These are phyloP conservation scores for Anticlea derivata DNA, from an alignment of 2,888 invertebrate genomes.

Conservation along the genomic window DNA sequence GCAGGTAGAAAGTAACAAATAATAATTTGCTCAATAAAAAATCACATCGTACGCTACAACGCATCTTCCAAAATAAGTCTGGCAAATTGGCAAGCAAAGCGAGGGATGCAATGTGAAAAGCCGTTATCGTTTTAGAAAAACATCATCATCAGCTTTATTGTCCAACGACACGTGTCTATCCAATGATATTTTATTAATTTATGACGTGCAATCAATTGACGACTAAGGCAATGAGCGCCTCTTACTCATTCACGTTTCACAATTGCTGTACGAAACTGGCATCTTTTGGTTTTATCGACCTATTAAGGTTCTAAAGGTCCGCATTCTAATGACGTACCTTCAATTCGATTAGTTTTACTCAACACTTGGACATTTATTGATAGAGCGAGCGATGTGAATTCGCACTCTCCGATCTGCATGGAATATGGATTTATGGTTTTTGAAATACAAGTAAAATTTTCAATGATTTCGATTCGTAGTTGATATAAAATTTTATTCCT, in stretches of 20 bases:
- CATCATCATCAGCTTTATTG: slow-evolving; percentile 13
- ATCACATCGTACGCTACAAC: too few relatives aligned
- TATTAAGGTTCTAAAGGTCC: too few relatives aligned
- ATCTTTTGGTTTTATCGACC: slow-evolving; percentile 3
- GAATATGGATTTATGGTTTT: too few relatives aligned
- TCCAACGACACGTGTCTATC: slow-evolving; percentile 19
- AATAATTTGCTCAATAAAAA: too few relatives aligned
- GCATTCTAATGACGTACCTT: neutral
- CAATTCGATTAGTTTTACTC: neutral
- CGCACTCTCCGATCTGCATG: too few relatives aligned
- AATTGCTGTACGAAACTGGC: neutral
- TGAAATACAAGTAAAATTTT: too few relatives aligned
- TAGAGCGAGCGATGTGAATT: too few relatives aligned
- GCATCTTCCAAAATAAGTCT: too few relatives aligned
- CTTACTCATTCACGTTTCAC: slow-evolving; percentile 23
- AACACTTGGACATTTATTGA: neutral
- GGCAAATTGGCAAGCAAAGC: neutral
- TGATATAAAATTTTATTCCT: too few relatives aligned
- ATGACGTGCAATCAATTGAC: slow-evolving; percentile 29
- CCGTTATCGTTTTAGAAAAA: slow-evolving; percentile 1
- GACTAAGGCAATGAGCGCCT: slow-evolving; percentile 14
- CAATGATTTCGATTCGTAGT: too few relatives aligned
- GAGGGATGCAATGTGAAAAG: neutral
- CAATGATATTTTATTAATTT: slow-evolving; percentile 26
- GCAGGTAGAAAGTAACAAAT: slow-evolving; percentile 20